Evolutionary conservation across 2,797 vertebrate species (phyloP), one percentile per base, ranked within the genome.

Genomic region (Melanotaenia trifasciata): DNA sequence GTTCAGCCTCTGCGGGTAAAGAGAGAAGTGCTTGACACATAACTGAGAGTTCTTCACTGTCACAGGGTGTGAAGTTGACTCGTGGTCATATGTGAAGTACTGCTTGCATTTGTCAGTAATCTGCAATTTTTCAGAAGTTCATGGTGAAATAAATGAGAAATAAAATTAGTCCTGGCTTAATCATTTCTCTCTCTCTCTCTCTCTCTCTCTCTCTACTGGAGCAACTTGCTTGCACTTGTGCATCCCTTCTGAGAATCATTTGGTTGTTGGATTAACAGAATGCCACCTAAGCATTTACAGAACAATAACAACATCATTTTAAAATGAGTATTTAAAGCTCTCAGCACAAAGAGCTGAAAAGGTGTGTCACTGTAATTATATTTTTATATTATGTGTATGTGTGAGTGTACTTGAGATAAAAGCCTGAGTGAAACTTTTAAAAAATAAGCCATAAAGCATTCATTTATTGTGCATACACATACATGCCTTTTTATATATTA

Each of bases 1-100:
- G 70, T 12, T 0, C 26, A 14, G 70, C 71, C 3, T 90, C 93
- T 92, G 78, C 92, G 92, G 80, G 30, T 35, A 56, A 22, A 70
- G 22, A 28, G 59, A n/a, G 28, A 69, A 75, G 7, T 20, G 58
- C 50, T 18, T 72, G 32, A 64, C 54, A 72, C 4, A 8, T 61
- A 13, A 10, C 45, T 72, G 32, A 67, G 11, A 65, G 2, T 43
- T 54, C 3, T 54, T 28, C 14, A 53, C 32, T 67, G 1, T 61
- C 16, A 16, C 22, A 13, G 32, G 7, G 64, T 64, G 74, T 62
- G 22, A 59, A 24, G 2, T 26, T 64, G 35, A 74, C 28, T 69
- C 56, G 43, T 11, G n/a, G n/a, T 1, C 1, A 53, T 38, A 16
- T 38, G 26, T 9, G 2, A 65, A 12, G 13, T 3, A 1, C 18